Evolutionary conservation across 2,113 vertebrate genomes (phyloP).

Genomic region (Pontoporia blainvillei): DNA sequence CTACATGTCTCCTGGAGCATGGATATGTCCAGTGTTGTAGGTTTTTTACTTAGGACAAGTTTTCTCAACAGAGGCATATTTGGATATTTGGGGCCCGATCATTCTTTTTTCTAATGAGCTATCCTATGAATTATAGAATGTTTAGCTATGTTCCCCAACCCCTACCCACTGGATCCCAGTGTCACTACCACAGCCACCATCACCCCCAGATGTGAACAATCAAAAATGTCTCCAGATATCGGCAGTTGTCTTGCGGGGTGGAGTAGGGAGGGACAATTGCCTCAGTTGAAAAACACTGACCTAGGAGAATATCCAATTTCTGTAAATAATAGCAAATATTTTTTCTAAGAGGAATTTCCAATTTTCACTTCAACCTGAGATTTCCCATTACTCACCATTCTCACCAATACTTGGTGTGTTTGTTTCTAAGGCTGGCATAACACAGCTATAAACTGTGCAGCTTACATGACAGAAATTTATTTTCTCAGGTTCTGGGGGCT

Average conservation of each 20-base stretch:
- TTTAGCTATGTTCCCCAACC: not conserved
- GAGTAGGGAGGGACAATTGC: accelerated
- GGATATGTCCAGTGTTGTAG: not conserved
- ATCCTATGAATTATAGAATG: not conserved
- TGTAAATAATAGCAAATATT: not conserved
- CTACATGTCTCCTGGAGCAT: not conserved
- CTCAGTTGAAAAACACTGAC: not conserved
- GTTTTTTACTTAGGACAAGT: not conserved
- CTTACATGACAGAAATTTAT: not conserved
- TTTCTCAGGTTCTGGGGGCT: not conserved
- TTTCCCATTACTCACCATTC: not conserved
- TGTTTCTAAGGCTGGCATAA: not conserved
- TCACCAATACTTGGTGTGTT: not conserved
- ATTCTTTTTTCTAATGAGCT: not conserved
- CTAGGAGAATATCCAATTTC: not conserved
- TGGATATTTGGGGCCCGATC: not conserved
- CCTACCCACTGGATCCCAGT: not conserved
- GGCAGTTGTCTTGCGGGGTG: not conserved
- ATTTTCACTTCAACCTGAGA: not conserved
- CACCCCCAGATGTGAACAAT: not conserved
- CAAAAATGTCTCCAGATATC: not conserved
- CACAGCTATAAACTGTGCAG: not conserved
- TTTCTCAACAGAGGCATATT: not conserved
- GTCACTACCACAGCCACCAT: not conserved
- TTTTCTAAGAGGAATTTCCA: not conserved